Evolutionary conservation across 2,888 invertebrate species (phyloP).

Genomic region (Drosophila picticornis): DNA sequence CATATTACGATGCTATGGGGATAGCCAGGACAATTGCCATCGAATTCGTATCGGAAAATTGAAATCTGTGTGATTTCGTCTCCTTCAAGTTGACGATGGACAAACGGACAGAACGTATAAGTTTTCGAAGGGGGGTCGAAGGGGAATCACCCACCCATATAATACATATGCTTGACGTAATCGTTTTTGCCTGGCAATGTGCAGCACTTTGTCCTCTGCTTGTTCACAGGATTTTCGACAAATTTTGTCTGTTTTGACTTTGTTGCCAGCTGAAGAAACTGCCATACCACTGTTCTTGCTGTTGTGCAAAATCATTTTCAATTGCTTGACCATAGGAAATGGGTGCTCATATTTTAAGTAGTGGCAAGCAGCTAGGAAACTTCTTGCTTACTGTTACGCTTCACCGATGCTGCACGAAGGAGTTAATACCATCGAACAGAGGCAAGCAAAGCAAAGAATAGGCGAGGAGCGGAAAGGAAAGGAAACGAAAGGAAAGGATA

Average conservation of each 20-base stretch:
- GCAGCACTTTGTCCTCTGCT: constrained; percentile 79
- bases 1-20: constrained; percentile 70
- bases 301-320: constrained; percentile 76
- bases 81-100: constrained; percentile 45
- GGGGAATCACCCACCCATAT: constrained; percentile 59
- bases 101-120: constrained; percentile 68
- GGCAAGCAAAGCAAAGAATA: background rate
- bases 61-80: constrained; percentile 71
- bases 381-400: constrained; percentile 81
- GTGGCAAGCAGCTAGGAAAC: constrained; percentile 67
- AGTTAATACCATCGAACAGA: constrained; percentile 40
- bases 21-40: constrained; percentile 75
- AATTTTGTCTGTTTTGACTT: constrained; percentile 80
- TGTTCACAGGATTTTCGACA: constrained; percentile 81
- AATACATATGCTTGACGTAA: constrained; percentile 82
- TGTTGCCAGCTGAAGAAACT: constrained; percentile 37
- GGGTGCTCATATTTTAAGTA: constrained; percentile 80
- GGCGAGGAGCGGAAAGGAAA: background rate
- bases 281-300: constrained; percentile 19
- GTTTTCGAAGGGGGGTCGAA: constrained; percentile 45
- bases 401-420: constrained; percentile 69
- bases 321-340: constrained; percentile 80
- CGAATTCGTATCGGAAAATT: constrained; percentile 80
- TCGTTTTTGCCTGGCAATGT: constrained; percentile 76
- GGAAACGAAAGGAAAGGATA: background rate